These are phyloP conservation scores for Emydura subglobosa DNA, from an alignment of 2,113 vertebrate species.

Conservation along the genomic window DNA sequence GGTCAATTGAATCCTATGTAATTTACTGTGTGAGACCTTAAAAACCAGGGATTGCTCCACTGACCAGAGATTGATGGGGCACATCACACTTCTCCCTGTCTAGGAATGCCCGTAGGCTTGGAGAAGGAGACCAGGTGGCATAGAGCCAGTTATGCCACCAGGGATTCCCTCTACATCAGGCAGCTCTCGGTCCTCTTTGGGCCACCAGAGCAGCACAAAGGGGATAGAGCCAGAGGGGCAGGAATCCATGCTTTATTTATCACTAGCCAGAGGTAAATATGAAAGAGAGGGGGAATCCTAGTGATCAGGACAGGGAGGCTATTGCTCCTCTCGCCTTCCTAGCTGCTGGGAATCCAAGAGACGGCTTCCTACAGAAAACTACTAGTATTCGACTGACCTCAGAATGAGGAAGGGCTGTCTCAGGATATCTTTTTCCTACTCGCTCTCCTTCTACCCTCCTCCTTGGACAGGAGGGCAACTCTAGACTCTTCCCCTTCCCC, in stretches of 20 bases:
- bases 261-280: too few relatives aligned
- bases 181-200: too few relatives aligned
- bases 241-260: too few relatives aligned
- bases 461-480: rapidly evolving
- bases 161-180: background rate
- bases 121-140: background rate
- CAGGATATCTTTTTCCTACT: background rate
- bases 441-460: background rate
- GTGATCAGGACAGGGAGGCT: background rate
- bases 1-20: background rate
- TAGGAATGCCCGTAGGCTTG: background rate
- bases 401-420: too few relatives aligned
- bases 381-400: too few relatives aligned
- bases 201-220: background rate
- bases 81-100: background rate
- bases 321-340: background rate
- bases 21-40: background rate
- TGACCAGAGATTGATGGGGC: background rate
- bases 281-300: background rate
- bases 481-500: background rate
- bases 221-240: too few relatives aligned
- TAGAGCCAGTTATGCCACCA: background rate
- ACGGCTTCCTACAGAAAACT: background rate
- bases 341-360: too few relatives aligned
- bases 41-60: background rate